A percentile compares a stretch with the other conserved stretches of the same genome.
phyloP scores from a whole-genome alignment of 2,888 invertebrate species.

The Anodontia alba region DNA sequence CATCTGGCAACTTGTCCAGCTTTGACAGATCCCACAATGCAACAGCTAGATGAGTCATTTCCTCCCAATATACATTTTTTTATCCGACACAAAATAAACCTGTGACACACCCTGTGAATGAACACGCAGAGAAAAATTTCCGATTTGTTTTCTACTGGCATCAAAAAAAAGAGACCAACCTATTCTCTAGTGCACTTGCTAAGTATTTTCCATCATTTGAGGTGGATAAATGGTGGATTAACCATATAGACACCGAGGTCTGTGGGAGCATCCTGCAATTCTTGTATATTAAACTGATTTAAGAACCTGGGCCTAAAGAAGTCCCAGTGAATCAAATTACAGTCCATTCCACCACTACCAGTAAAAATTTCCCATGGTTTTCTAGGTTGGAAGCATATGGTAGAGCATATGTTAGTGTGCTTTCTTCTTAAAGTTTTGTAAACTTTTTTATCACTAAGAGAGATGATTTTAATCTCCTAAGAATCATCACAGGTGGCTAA shows the following conservation, averaged over 20 bases:
- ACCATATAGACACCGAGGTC: constrained; percentile 78
- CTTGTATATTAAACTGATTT: constrained; percentile 81
- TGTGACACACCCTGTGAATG: constrained; percentile 83
- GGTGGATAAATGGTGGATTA: constrained; percentile 78
- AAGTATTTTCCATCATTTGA: constrained; percentile 70
- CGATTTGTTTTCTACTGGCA: constrained; percentile 72
- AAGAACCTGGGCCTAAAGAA: constrained; percentile 77
- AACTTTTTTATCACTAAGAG: constrained; percentile 75
- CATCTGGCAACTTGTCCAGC: constrained; percentile 50
- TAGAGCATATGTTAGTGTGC: constrained; percentile 83
- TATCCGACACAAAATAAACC: constrained; percentile 78
- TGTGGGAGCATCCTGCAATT: constrained; percentile 71
- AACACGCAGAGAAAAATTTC: constrained; percentile 74
- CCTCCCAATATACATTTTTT: constrained; percentile 77
- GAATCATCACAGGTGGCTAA: constrained; percentile 83
- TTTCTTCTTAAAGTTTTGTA: constrained; percentile 80
- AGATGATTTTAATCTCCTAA: constrained; percentile 81
- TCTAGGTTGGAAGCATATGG: constrained; percentile 77
- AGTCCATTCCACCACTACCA: constrained; percentile 83
- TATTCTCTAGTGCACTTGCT: constrained; percentile 82
- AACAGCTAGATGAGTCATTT: constrained; percentile 79
- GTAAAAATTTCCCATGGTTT: constrained; percentile 79
- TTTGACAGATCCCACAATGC: constrained; percentile 78
- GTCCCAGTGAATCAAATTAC: constrained; percentile 83
- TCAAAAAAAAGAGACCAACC: constrained; percentile 80